Percentiles rank a stretch among this genome's conserved stretches.
phyloP scores from a whole-genome alignment of 1,140 invertebrate genomes.

The Pristionchus pacificus region DNA sequence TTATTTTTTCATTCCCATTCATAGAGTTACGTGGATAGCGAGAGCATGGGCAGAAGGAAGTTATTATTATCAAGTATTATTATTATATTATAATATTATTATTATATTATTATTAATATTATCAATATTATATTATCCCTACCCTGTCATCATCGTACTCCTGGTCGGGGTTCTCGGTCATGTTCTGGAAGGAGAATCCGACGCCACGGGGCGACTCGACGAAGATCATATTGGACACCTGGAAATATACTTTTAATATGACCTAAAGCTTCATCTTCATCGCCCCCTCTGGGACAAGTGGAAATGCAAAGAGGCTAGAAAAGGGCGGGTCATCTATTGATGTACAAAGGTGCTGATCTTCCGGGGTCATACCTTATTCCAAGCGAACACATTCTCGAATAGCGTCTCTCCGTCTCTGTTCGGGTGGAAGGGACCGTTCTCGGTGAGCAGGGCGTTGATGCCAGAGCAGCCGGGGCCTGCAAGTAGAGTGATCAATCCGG shows the following conservation, averaged over 20 bases:
- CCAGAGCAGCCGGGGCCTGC: constrained; percentile 64
- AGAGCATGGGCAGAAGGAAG: no score
- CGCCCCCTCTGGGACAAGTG: no score
- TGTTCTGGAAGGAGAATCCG: constrained; percentile 62
- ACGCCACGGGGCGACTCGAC: constrained; percentile 64
- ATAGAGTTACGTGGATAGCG: no score
- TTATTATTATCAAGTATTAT: no score
- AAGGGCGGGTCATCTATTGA: no score
- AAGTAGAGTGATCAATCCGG: no score
- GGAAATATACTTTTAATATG: no score
- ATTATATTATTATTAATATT: no score
- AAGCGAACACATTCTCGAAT: constrained; percentile 59
- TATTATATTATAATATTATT: no score
- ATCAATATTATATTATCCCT: background rate
- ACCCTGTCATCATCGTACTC: constrained; percentile 59
- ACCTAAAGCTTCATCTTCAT: no score
- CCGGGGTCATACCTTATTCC: constrained; percentile 59
- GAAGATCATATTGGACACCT: constrained; percentile 69
- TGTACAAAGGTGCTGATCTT: constrained; percentile 58
- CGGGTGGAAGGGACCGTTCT: constrained; percentile 58
- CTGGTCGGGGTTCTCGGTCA: constrained; percentile 56
- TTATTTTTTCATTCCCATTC: no score
- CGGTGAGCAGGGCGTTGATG: constrained; percentile 60
- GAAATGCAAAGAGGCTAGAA: no score
- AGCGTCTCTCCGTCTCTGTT: constrained; percentile 55